Evolutionary conservation across 1,140 invertebrate genomes (phyloP).

Genomic region (Zaprionus nigranus): DNA sequence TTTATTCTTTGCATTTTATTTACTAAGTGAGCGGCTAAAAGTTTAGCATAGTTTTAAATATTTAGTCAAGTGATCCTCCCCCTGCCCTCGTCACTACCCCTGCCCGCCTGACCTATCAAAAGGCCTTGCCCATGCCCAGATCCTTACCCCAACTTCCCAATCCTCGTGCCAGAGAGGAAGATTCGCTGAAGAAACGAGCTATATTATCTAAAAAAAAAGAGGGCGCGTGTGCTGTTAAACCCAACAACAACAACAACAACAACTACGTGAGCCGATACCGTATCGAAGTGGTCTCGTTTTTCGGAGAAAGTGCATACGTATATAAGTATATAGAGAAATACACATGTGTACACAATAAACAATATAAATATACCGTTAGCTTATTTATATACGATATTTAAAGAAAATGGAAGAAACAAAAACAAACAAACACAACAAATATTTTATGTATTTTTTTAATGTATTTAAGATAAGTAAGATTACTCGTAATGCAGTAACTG

Average conservation of each 20-base stretch:
- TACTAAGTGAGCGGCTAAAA: conserved; percentile 70
- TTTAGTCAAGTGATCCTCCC: conserved; percentile 61
- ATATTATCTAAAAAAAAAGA: not conserved
- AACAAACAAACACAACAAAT: conserved; percentile 59
- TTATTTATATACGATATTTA: conserved; percentile 77
- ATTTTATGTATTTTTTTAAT: conserved; percentile 82
- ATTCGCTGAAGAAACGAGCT: not conserved
- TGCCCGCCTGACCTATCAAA: not conserved
- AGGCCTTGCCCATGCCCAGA: not conserved
- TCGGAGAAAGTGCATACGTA: conserved; percentile 59
- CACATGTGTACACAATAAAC: conserved; percentile 55
- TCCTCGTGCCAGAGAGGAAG: conserved; percentile 7
- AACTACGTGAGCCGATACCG: conserved; percentile 16
- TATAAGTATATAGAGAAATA: conserved; percentile 49
- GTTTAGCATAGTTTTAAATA: conserved; percentile 65
- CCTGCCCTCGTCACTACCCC: conserved; percentile 1
- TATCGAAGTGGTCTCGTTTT: conserved; percentile 20
- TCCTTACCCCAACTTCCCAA: not conserved
- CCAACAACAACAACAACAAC: conserved; percentile 16
- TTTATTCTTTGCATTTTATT: conserved; percentile 79
- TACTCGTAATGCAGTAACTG: conserved; percentile 42
- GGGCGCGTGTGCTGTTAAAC: too few species aligned
- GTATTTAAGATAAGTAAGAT: conserved; percentile 81
- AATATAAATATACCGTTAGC: conserved; percentile 80
- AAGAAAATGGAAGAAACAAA: conserved; percentile 42